Percentiles rank a stretch among this genome's conserved stretches.
Evolutionary conservation across 1,140 invertebrate species (phyloP).

Genomic region (Listronotus oregonensis): DNA sequence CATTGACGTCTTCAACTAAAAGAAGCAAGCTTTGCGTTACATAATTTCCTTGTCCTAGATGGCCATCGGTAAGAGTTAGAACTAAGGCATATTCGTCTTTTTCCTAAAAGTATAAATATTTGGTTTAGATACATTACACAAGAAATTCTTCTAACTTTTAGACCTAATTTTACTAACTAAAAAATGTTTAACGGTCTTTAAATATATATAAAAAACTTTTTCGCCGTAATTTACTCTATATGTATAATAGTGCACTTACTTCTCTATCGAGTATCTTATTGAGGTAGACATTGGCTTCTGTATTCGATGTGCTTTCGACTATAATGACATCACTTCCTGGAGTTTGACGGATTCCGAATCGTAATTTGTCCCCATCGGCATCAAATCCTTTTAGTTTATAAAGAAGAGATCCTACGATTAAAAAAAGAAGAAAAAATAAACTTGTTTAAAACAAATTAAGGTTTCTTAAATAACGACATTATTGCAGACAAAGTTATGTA

Average conservation of each 20-base stretch:
- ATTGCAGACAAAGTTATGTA: too few species aligned
- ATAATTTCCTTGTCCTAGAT: slow-evolving; percentile 84
- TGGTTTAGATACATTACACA: not conserved
- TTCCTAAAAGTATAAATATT: slow-evolving; percentile 58
- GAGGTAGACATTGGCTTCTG: slow-evolving; percentile 85
- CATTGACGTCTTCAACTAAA: slow-evolving; percentile 90
- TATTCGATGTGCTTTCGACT: slow-evolving; percentile 78
- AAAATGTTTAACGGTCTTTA: too few species aligned
- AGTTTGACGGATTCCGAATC: slow-evolving; percentile 81
- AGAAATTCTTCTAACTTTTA: not conserved
- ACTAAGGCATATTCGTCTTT: slow-evolving; percentile 88
- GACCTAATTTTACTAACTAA: too few species aligned
- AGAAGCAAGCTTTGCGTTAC: slow-evolving; percentile 88
- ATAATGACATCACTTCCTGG: slow-evolving; percentile 81
- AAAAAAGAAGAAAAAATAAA: too few species aligned
- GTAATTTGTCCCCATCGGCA: slow-evolving; percentile 81
- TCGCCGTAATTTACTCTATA: too few species aligned
- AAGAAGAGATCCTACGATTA: slow-evolving; percentile 76
- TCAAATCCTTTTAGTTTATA: slow-evolving; percentile 81
- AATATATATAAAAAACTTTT: too few species aligned
- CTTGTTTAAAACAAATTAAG: too few species aligned
- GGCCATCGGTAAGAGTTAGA: slow-evolving; percentile 86
- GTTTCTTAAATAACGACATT: too few species aligned
- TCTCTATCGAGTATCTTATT: slow-evolving; percentile 90
- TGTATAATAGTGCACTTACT: slow-evolving; percentile 58